Evolutionary conservation across 2,888 invertebrate genomes (phyloP).

Genomic region (Germaria angustata): DNA sequence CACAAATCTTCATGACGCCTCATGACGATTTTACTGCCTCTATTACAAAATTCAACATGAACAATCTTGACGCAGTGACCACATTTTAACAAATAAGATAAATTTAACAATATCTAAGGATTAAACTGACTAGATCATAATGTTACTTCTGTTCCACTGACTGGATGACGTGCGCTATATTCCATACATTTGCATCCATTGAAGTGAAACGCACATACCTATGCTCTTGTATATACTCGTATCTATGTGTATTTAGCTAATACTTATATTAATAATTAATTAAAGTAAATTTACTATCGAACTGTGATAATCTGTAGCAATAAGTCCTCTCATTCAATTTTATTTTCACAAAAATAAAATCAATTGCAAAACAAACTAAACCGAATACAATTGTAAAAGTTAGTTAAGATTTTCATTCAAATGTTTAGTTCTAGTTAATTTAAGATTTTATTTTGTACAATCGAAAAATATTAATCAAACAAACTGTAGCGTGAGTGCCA

Average conservation of each 20-base stretch:
- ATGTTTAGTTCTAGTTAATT: conserved; percentile 7
- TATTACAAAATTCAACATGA: neutral
- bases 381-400: conserved; percentile 31
- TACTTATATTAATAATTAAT: neutral
- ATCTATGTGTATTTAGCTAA: neutral
- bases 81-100: neutral
- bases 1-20: too few species aligned
- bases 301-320: conserved; percentile 62
- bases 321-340: conserved; percentile 53
- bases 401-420: neutral
- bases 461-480: neutral
- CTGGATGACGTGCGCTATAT: neutral
- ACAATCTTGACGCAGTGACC: too few species aligned
- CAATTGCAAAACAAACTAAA: conserved; percentile 64
- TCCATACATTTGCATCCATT: neutral
- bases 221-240: neutral
- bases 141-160: neutral
- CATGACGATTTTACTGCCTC: too few species aligned
- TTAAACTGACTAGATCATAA: neutral
- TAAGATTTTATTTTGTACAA: conserved; percentile 9
- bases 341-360: conserved; percentile 31
- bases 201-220: neutral
- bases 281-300: conserved; percentile 46
- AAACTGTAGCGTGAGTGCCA: conserved; percentile 53
- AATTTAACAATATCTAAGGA: neutral